Percentiles rank a stretch among this genome's conserved stretches.
These are phyloP conservation scores for Anomalospiza imberbis DNA, from an alignment of 2,797 vertebrate genomes.

Conservation along the genomic window DNA sequence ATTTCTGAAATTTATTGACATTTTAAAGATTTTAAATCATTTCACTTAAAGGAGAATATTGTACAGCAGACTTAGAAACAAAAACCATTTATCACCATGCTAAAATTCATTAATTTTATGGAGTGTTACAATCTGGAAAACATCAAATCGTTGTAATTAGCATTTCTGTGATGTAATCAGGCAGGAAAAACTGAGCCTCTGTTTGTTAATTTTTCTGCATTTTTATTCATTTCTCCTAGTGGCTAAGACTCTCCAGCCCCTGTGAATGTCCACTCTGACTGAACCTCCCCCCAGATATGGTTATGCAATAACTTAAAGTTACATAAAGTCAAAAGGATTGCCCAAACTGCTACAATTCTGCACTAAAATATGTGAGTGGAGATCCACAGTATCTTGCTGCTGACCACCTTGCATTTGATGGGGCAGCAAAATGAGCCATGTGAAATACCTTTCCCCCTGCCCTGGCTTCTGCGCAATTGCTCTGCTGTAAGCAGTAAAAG, in stretches of 20 bases:
- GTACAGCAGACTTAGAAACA: not conserved
- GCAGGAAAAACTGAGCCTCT: not conserved
- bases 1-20: not conserved
- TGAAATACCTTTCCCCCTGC: not conserved
- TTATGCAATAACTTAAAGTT: not conserved
- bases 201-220: not conserved
- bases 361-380: not conserved
- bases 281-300: fast-evolving
- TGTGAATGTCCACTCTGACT: not conserved
- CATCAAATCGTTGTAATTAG: not conserved
- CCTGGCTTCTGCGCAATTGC: not conserved
- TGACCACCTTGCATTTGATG: not conserved
- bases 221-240: not conserved
- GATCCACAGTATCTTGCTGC: not conserved
- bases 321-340: not conserved
- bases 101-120: not conserved
- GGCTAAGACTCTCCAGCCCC: not conserved
- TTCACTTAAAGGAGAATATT: not conserved
- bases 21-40: not conserved
- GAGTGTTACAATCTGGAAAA: not conserved
- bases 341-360: not conserved
- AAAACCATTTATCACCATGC: not conserved
- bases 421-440: not conserved
- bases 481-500: not conserved
- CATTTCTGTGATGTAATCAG: not conserved